phyloP scores from a whole-genome alignment of 2,797 vertebrate species.

The Paratrypauchen microcephalus region DNA sequence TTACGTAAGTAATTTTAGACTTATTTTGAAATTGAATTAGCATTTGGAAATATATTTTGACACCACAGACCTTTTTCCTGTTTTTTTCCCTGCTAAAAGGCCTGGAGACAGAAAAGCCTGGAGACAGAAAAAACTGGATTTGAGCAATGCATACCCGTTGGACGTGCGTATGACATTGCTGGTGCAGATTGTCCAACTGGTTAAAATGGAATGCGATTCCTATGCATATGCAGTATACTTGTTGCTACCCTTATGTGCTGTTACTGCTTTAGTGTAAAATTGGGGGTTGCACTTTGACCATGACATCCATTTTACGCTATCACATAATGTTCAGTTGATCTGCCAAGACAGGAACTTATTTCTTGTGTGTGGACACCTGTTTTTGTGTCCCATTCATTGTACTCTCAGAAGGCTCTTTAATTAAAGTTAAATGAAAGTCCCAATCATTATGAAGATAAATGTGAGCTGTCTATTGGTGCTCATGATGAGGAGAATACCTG shows the following conservation, averaged over 20 bases:
- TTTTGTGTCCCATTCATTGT: conserved; percentile 46
- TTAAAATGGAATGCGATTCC: too few species aligned
- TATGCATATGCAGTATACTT: too few species aligned
- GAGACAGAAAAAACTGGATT: too few species aligned
- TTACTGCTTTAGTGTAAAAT: too few species aligned
- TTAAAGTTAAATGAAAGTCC: conserved; percentile 36
- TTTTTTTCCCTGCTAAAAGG: too few species aligned
- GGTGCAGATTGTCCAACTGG: too few species aligned
- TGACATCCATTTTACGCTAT: neutral
- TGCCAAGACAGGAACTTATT: neutral
- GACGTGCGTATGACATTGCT: too few species aligned
- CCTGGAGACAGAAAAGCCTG: too few species aligned
- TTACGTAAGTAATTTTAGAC: neutral
- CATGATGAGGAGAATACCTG: conserved; percentile 63
- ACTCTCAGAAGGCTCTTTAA: conserved; percentile 67
- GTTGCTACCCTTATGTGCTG: too few species aligned
- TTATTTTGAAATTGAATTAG: neutral
- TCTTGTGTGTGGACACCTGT: conserved; percentile 33
- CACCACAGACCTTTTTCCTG: too few species aligned
- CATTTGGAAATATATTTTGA: too few species aligned
- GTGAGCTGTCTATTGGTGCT: conserved; percentile 52
- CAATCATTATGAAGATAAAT: conserved; percentile 71
- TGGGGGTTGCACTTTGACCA: neutral
- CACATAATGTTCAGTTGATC: neutral
- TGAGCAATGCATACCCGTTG: too few species aligned